These are phyloP conservation scores for Harpagifer antarcticus DNA, from an alignment of 2,797 vertebrate species.

Conservation along the genomic window DNA sequence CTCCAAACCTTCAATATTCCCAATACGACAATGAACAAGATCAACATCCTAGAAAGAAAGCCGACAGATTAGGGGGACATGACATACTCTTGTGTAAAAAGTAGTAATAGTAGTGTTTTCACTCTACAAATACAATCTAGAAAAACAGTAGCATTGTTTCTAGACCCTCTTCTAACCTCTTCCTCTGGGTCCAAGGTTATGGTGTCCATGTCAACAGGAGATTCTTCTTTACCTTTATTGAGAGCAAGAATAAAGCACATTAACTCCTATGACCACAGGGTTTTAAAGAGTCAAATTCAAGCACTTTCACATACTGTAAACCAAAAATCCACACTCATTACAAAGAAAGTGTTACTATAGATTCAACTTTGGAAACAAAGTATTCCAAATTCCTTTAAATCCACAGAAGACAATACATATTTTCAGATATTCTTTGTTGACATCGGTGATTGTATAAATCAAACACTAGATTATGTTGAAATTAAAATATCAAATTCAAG, in stretches of 20 bases:
- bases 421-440: no score
- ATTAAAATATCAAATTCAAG: no score
- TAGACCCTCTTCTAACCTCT: constrained; percentile 86
- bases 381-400: no score
- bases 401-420: no score
- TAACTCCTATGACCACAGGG: neutral
- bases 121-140: neutral
- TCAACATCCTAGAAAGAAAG: constrained; percentile 91
- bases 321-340: no score
- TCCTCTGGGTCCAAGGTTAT: constrained; percentile 96
- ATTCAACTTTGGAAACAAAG: no score
- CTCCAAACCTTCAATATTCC: constrained; percentile 97
- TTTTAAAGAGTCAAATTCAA: no score
- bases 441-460: no score
- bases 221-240: constrained; percentile 87
- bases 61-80: neutral
- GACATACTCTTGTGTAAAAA: neutral
- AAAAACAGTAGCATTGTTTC: neutral
- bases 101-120: neutral
- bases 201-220: constrained; percentile 97
- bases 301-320: no score
- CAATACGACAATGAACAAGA: constrained; percentile 97
- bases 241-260: constrained; percentile 1
- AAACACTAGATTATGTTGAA: no score
- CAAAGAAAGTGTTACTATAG: no score